Evolutionary conservation across 1,140 invertebrate genomes (phyloP), one percentile per base, ranked within the genome.

Genomic region (Eupeodes corollae): DNA sequence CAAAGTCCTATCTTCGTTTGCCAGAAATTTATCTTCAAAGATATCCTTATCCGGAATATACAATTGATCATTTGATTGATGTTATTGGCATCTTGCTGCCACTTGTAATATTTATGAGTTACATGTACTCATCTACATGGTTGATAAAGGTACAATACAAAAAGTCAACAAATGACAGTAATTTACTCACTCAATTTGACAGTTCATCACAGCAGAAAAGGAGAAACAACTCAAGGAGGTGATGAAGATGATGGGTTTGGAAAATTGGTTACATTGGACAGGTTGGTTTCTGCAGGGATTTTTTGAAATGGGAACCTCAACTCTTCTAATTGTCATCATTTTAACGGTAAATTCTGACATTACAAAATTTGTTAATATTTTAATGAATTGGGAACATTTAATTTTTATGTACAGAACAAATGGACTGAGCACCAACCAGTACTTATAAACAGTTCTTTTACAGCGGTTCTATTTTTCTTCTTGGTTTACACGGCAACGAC

Each of bases 221-320:
- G 73, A 78, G 47, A 62, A 71, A 46, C 76, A 79, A 44, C 51
- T 79, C 11, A 77, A 79, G 68, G 85, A 87, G 73, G 79, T 82
- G 3, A 86, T 89, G 84, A 84, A 83, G 60, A 80, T 88, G 59
- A 88, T 91, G 86, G 87, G 86, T 2, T 62, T 91, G 16, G 74
- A 78, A 6, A 79, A 77, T 47, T 86, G 81, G 79, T 55, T 89
- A 18, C 85, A 90, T 57, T 90, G 86, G 84, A 56, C 76, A 3
- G 84, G 86, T 2, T 89, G 87, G 84, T 88, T 87, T 57, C 64
- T 82, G 21, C 83, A 87, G 53, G 76, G 78, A 40, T 80, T 84
- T 48, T 56, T 79, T 6, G 79, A 85, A 50, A 60, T 87, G 2
- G 35, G 79, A 2, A 72, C 85, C 44, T 77, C 77, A 14, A 65